Conservation (phyloP, 2,797 vertebrate species). For the Melanotaenia nigrans region DNA sequence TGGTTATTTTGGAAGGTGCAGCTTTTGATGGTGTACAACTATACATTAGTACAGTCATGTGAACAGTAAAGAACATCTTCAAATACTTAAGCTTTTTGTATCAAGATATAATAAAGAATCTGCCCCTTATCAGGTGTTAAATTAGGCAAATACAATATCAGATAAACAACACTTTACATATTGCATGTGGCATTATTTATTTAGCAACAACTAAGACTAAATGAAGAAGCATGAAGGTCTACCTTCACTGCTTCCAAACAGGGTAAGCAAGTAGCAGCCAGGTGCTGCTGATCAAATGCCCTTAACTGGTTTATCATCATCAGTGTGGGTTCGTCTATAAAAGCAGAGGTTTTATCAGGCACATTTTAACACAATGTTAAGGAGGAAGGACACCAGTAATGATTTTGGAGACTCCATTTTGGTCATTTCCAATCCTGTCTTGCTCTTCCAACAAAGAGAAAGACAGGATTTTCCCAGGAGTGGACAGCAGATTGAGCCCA, state of each 20-base stretch:
- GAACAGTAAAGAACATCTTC: neutral
- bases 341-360: neutral
- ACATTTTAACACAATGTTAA: neutral
- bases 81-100: too few relatives aligned
- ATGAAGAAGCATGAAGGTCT: neutral
- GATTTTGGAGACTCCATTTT: too few relatives aligned
- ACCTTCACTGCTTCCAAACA: neutral
- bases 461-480: too few relatives aligned
- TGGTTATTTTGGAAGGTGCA: neutral
- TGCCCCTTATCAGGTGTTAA: neutral
- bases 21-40: neutral
- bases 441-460: too few relatives aligned
- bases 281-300: neutral
- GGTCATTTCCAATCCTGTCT: too few relatives aligned
- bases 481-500: too few relatives aligned
- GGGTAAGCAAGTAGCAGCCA: neutral
- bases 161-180: neutral
- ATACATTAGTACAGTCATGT: neutral
- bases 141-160: neutral
- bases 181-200: neutral
- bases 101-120: neutral
- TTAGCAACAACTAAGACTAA: neutral
- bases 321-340: neutral
- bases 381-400: neutral
- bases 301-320: neutral